Conservation (phyloP, 2,113 vertebrate species). For the Okapia johnstoni region DNA sequence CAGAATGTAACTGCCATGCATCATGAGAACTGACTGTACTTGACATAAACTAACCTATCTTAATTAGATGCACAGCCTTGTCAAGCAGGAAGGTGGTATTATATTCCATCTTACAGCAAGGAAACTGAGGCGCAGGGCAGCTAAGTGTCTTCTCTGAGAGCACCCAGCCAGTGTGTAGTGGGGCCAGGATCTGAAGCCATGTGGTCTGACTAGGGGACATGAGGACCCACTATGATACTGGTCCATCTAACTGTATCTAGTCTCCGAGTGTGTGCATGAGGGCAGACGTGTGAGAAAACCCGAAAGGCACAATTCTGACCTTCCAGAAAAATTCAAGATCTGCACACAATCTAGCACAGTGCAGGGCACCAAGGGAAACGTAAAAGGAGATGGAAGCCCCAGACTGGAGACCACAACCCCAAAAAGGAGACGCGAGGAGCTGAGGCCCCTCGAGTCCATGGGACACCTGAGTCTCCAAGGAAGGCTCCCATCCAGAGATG, state of each 20-base stretch:
- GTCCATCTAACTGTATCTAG: not conserved
- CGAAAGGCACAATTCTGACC: not conserved
- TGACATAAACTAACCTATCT: not conserved
- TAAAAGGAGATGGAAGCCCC: not conserved
- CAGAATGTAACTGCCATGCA: not conserved
- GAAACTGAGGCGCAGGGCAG: not conserved
- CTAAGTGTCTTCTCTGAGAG: not conserved
- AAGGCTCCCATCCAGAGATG: not conserved
- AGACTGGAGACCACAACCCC: not conserved
- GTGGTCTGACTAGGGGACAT: not conserved
- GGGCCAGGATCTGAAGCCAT: not conserved
- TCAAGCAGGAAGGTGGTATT: not conserved
- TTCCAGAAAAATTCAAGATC: not conserved
- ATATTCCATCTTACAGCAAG: not conserved
- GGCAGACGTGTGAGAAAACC: not conserved
- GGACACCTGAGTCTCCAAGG: not conserved
- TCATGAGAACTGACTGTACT: not conserved
- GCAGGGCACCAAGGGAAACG: not conserved
- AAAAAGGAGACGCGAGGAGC: too few relatives aligned
- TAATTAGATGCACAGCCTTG: not conserved
- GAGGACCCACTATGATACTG: not conserved
- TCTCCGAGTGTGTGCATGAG: not conserved
- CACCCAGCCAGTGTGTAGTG: not conserved
- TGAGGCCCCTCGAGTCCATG: not conserved
- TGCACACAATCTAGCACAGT: not conserved